Conservation (phyloP, 37 sponge, comb jelly and placozoan genomes). For the Tethya wilhelma region DNA sequence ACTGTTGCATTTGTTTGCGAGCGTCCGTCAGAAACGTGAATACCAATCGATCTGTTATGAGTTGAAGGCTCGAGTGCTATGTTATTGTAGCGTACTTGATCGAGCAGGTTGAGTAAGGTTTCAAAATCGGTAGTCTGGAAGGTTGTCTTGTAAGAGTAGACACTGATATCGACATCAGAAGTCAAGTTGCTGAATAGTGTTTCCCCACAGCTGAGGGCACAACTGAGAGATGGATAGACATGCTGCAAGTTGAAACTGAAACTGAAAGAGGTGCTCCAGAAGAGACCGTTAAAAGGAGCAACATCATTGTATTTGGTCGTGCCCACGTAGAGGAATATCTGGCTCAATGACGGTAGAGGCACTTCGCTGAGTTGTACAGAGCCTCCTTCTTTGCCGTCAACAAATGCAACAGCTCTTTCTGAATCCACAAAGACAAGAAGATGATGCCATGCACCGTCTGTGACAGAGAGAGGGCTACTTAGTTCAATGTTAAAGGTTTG, state of each 20-base stretch:
- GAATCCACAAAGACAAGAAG: conserved; percentile 17
- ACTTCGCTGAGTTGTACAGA: not conserved
- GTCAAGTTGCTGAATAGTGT: not conserved
- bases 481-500: not conserved
- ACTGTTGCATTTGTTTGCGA: conserved; percentile 13
- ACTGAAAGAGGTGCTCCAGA: conserved; percentile 21
- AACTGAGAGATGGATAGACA: conserved; percentile 23
- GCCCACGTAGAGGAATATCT: conserved; percentile 1
- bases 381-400: conserved; percentile 20
- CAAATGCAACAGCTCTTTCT: not conserved
- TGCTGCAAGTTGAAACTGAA: not conserved
- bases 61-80: conserved; percentile 26
- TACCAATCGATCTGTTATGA: not conserved
- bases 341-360: too few relatives aligned
- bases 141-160: not conserved
- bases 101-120: not conserved
- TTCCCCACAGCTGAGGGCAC: conserved; percentile 54
- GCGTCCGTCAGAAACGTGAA: conserved; percentile 14
- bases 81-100: conserved; percentile 20
- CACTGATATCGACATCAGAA: not conserved
- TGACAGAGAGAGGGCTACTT: not conserved
- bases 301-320: not conserved
- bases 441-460: conserved; percentile 49
- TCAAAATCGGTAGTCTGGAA: not conserved
- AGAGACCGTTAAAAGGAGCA: not conserved